Evolutionary conservation across 2,888 invertebrate species (phyloP).

Genomic region (Tetheella fluctuosa): DNA sequence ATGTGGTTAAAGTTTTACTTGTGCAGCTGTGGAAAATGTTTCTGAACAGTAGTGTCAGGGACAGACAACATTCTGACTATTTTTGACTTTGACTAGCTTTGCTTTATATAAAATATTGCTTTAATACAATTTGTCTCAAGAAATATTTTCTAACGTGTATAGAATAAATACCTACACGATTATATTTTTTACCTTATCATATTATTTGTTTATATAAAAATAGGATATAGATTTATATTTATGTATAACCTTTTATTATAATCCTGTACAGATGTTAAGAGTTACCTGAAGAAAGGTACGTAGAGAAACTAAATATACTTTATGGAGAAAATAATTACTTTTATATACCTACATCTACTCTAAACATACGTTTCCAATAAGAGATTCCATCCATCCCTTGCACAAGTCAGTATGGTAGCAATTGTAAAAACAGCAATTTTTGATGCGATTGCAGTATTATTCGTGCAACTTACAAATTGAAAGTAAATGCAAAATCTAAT

Average conservation of each 20-base stretch:
- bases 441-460: not conserved
- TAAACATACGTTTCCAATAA: not conserved
- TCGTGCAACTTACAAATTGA: conserved; percentile 16
- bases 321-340: too few relatives aligned
- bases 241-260: too few relatives aligned
- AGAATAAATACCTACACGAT: too few relatives aligned
- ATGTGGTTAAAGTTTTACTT: not conserved
- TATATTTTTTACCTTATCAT: too few relatives aligned
- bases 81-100: not conserved
- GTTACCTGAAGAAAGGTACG: too few relatives aligned
- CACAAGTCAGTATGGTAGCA: not conserved
- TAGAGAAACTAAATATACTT: too few relatives aligned
- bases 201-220: too few relatives aligned
- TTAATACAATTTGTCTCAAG: too few relatives aligned
- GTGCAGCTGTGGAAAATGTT: not conserved
- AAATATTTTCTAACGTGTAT: too few relatives aligned
- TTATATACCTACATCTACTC: too few relatives aligned
- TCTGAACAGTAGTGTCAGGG: not conserved
- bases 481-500: conserved; percentile 20
- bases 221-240: too few relatives aligned
- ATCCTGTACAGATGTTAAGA: too few relatives aligned
- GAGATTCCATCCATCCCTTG: not conserved
- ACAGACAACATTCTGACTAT: not conserved
- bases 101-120: not conserved
- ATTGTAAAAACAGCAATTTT: not conserved